Percentiles rank a stretch among this genome's conserved stretches.
These are phyloP conservation scores for Metaphire vulgaris DNA, from an alignment of 1,140 invertebrate species.

Conservation along the genomic window DNA sequence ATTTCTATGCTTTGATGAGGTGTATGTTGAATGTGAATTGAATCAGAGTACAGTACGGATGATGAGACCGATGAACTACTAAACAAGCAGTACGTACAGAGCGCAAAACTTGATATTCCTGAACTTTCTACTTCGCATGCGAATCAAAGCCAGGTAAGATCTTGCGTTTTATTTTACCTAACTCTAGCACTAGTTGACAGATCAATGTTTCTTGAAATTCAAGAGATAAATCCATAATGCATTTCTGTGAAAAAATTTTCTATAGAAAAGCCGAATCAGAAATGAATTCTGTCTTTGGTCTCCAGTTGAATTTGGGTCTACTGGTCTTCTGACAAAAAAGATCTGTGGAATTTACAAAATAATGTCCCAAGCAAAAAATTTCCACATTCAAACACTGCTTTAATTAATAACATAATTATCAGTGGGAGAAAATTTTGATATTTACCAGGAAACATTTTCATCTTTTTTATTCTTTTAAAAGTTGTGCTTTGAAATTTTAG, in stretches of 20 bases:
- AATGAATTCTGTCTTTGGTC: background rate
- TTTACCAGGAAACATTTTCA: background rate
- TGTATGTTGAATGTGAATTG: no score
- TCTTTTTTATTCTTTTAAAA: background rate
- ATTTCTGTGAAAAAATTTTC: background rate
- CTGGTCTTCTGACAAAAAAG: background rate
- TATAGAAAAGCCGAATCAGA: background rate
- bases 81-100: constrained; percentile 45
- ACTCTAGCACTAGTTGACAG: background rate
- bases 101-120: constrained; percentile 48
- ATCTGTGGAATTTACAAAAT: background rate
- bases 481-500: constrained; percentile 34
- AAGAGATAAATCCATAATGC: no score
- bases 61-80: constrained; percentile 51
- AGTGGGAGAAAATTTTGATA: no score
- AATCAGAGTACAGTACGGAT: constrained; percentile 51
- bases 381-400: no score
- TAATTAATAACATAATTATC: no score
- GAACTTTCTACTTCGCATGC: constrained; percentile 43
- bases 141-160: constrained; percentile 41
- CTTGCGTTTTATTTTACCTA: no score
- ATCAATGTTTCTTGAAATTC: no score
- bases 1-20: no score
- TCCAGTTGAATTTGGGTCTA: background rate
- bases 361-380: background rate